Evolutionary conservation across 2,888 invertebrate genomes (phyloP), one percentile per base, ranked within the genome.

Genomic region (Dioctria linearis): DNA sequence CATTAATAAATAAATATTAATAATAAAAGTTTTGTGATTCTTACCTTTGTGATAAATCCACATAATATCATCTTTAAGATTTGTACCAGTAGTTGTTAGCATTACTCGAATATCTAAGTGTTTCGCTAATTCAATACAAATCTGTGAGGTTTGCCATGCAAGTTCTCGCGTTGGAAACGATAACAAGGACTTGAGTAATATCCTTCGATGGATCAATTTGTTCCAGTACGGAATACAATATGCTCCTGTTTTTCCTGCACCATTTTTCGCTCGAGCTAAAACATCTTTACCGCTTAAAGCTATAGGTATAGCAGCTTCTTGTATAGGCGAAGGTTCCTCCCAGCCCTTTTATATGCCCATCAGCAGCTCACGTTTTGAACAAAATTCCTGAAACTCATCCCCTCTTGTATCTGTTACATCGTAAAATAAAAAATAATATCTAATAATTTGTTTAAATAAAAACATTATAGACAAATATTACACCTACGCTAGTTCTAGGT

Each of bases 321-420:
- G 25, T 25, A 25, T 25, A 25, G 25, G 25, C 25, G 25, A 25
- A 25, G 25, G 25, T 25, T 25, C 2, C 25, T 25, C 25, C 25
- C 25, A 87, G 99, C n/a, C n/a, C 99, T 92, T 99, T 99, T 87
- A 99, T 88, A 99, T 99, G 84, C 99, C 99, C 98, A 99, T 99
- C 85, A 99, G 91, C 86, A 99, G 92, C 91, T n/a, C n/a, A n/a
- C n/a, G n/a, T n/a, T n/a, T n/a, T n/a, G n/a, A n/a, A n/a, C n/a
- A n/a, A n/a, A 98, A 99, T 90, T 99, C 99, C 92, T 99, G 99
- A 91, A 99, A 99, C 90, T 99, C 98, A n/a, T n/a, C n/a, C n/a
- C n/a, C n/a, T n/a, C 98, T 95, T 87, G 98, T 98, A 90, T 98
- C 97, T 85, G 99, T 99, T 85, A 99, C 99, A 94, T 99, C 99